A percentile compares a stretch with the other conserved stretches of the same genome.
Evolutionary conservation across 1,140 invertebrate species (phyloP).

Genomic region (Drosophila lacertosa): DNA sequence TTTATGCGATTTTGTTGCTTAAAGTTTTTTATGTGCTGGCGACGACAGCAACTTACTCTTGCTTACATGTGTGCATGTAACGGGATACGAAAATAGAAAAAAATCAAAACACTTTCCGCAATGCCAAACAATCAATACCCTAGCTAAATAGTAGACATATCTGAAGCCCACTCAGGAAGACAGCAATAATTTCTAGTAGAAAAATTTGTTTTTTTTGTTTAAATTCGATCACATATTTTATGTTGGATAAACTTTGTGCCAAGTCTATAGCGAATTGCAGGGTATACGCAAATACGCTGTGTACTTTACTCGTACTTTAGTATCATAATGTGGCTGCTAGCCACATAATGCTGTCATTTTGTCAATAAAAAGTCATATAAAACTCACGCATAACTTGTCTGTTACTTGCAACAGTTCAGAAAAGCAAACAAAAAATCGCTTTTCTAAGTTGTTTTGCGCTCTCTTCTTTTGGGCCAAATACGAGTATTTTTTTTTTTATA

Average conservation of each 20-base stretch:
- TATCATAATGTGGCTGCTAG: slow-evolving; percentile 41
- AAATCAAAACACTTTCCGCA: neutral
- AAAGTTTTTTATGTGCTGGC: slow-evolving; percentile 36
- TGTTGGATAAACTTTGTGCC: too few relatives aligned
- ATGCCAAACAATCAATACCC: neutral
- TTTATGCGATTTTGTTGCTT: slow-evolving; percentile 55
- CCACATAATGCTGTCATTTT: slow-evolving; percentile 45
- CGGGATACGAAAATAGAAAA: neutral
- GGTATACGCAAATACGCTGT: slow-evolving; percentile 11
- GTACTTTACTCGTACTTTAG: slow-evolving; percentile 7
- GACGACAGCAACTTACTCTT: slow-evolving; percentile 27
- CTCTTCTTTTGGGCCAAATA: slow-evolving; percentile 29
- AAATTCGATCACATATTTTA: too few relatives aligned
- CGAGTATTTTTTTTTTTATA: slow-evolving; percentile 24
- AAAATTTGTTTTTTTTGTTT: too few relatives aligned
- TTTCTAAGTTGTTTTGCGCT: slow-evolving; percentile 36
- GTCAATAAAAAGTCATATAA: slow-evolving; percentile 54
- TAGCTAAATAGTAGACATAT: too few relatives aligned
- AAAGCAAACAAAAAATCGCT: slow-evolving; percentile 47
- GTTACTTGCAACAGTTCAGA: slow-evolving; percentile 41
- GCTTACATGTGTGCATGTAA: neutral
- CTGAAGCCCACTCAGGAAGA: too few relatives aligned
- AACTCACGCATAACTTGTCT: slow-evolving; percentile 46
- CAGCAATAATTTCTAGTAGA: too few relatives aligned
- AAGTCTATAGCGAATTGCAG: neutral